phyloP scores from a whole-genome alignment of 2,797 vertebrate species.

The Rallus crepitans region DNA sequence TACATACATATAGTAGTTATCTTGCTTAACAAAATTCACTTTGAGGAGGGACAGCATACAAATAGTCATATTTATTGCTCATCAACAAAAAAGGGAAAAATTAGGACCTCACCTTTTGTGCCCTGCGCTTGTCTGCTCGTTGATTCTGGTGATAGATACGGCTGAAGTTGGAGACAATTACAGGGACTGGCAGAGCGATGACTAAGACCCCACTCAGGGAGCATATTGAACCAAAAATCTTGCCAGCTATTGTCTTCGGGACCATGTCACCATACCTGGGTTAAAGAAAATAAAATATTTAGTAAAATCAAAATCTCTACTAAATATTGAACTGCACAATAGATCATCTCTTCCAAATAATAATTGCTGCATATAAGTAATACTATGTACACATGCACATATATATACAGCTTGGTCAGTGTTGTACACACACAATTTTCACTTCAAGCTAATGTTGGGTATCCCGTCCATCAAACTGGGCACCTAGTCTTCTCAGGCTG shows the following conservation, averaged over 20 bases:
- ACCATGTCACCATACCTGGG: constrained; percentile 96
- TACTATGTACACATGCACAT: not conserved
- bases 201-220: constrained; percentile 95
- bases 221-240: constrained; percentile 94
- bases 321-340: not conserved
- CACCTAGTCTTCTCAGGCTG: not conserved
- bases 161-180: constrained; percentile 98
- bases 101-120: constrained; percentile 87
- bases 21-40: not conserved
- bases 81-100: not conserved
- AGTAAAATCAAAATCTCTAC: not conserved
- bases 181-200: constrained; percentile 94
- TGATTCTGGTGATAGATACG: constrained; percentile 98
- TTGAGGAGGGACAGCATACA: not conserved
- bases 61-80: not conserved
- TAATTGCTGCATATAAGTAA: not conserved
- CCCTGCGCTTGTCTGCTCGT: constrained; percentile 91
- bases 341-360: not conserved
- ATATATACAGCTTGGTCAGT: not conserved
- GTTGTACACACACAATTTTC: not conserved
- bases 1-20: not conserved
- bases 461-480: not conserved
- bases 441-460: not conserved
- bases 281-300: constrained; percentile 39
- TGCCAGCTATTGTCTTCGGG: constrained; percentile 96